phyloP scores from a whole-genome alignment of 2,797 vertebrate genomes.

The Anableps anableps region DNA sequence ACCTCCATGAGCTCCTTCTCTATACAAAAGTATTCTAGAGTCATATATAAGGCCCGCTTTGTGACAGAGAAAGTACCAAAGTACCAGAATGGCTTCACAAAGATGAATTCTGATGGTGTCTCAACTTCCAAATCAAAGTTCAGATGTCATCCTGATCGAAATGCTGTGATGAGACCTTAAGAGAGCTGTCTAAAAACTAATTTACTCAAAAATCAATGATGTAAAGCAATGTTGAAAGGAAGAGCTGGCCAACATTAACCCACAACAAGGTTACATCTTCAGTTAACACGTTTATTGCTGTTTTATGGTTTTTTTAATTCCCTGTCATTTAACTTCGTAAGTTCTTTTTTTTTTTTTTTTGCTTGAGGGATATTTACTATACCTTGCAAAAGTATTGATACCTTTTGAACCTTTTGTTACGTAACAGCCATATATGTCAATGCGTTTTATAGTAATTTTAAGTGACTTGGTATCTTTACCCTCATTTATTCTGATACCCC shows the following conservation, averaged over 20 bases:
- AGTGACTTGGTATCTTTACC: too few species aligned
- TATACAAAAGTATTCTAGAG: background rate
- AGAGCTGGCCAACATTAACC: background rate
- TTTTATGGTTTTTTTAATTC: too few species aligned
- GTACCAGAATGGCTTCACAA: background rate
- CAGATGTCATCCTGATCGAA: background rate
- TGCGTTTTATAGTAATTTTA: too few species aligned
- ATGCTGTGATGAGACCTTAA: background rate
- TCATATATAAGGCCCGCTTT: background rate
- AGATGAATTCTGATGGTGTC: background rate
- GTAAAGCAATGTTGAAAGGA: background rate
- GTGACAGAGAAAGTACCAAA: background rate
- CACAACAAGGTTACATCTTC: background rate
- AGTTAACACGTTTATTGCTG: too few species aligned
- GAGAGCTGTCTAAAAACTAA: background rate
- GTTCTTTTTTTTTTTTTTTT: too few species aligned
- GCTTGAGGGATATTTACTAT: too few species aligned
- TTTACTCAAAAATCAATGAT: background rate
- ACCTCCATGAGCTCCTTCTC: background rate
- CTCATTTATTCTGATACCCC: too few species aligned
- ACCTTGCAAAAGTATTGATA: too few species aligned
- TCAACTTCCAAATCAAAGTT: background rate
- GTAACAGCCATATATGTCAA: too few species aligned
- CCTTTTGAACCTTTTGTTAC: too few species aligned
- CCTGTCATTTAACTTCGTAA: too few species aligned